Evolutionary conservation across 2,113 vertebrate species (phyloP), one percentile per base, ranked within the genome.

Genomic region (Heloderma charlesbogerti): DNA sequence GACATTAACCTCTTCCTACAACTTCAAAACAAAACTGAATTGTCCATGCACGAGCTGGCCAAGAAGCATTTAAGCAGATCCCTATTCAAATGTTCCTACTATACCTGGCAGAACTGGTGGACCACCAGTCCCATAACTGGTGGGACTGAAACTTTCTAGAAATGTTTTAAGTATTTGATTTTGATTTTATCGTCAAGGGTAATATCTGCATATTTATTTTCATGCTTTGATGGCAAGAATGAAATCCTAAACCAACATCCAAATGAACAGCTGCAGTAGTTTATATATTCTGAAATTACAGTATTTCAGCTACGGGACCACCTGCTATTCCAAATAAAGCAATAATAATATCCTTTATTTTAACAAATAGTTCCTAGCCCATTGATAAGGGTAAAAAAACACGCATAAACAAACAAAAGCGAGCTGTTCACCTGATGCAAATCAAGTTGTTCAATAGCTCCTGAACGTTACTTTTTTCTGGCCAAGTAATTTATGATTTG

Each of bases 261-360:
- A 97, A 98, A 95, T 97, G 97, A 98, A 97, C 97, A 98, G 96
- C 96, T 97, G 96, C 96, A 97, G 94, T 93, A 97, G 95, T 95
- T 96, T 96, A 92, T 94, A 92, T 94, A 88, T 3, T 15, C 95
- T 95, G 96, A 96, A 97, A 97, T 96, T 95, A 96, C 88, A 96
- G 92, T 93, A 94, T 94, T 91, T 96, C 95, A 96, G 94, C 93
- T 96, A 97, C 74, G 96, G 93, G 96, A 95, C 97, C 96, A 98
- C 97, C 96, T 98, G 97, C 75, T 80, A 4, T 95, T 98, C 96
- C 93, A 95, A 96, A 96, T 95, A 94, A 97, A 97, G 96, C 95
- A 92, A 97, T 96, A 97, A 95, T 97, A 96, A 93, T 96, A 94
- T 93, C 89, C 91, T 96, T 92, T 93, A 96, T 96, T 97, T 97